Percentiles rank a stretch among this genome's conserved stretches.
Conservation (phyloP, 2,113 vertebrate genomes). For the Rutilus rutilus region DNA sequence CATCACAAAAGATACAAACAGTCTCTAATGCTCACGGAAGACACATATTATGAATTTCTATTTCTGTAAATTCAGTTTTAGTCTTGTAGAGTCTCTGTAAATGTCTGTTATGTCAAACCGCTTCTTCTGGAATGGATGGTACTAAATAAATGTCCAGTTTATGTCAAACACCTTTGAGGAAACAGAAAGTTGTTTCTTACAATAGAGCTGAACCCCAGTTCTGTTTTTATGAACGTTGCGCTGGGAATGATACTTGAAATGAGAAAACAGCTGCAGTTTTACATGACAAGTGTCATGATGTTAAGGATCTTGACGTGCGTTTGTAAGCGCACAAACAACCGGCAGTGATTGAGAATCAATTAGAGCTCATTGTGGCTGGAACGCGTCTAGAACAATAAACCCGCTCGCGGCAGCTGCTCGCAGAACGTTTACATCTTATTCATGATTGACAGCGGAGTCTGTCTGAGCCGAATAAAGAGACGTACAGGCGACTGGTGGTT, state of each 20-base stretch:
- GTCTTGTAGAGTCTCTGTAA: too few relatives aligned
- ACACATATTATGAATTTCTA: background rate
- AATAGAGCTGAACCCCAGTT: background rate
- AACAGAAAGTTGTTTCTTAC: too few relatives aligned
- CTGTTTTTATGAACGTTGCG: background rate
- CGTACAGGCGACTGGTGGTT: background rate
- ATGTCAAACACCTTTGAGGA: too few relatives aligned
- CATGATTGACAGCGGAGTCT: conserved; percentile 15
- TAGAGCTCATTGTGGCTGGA: conserved; percentile 18
- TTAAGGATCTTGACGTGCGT: background rate
- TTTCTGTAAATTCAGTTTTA: background rate
- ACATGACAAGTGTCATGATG: conserved; percentile 13
- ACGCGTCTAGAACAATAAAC: background rate
- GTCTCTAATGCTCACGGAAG: too few relatives aligned
- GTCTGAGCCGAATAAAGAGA: background rate
- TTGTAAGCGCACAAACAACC: background rate
- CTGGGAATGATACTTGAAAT: background rate
- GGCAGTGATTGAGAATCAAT: conserved; percentile 22
- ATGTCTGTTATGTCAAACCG: too few relatives aligned
- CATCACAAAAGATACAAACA: too few relatives aligned
- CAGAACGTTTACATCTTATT: background rate
- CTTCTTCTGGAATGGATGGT: too few relatives aligned
- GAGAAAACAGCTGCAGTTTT: background rate
- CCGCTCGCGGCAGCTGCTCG: background rate
- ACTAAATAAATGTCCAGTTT: too few relatives aligned